phyloP scores from a whole-genome alignment of 2,888 invertebrate genomes.

The Drosophila atripex region DNA sequence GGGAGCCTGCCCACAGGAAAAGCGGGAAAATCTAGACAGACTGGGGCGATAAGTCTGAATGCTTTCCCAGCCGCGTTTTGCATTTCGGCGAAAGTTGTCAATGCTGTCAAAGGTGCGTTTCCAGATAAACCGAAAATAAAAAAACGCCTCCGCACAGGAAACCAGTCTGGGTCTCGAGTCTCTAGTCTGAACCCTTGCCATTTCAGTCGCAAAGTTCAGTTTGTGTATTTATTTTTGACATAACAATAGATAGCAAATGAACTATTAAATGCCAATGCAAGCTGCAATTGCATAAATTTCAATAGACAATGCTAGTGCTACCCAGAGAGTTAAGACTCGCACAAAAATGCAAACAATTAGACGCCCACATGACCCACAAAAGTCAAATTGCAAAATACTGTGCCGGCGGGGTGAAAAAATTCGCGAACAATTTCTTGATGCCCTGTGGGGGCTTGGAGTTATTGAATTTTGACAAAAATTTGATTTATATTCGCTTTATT shows the following conservation, averaged over 20 bases:
- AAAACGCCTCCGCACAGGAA: constrained; percentile 38
- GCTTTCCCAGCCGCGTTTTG: constrained; percentile 42
- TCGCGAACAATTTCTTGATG: constrained; percentile 20
- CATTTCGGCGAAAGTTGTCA: constrained; percentile 50
- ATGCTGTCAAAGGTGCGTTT: constrained; percentile 52
- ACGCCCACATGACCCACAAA: constrained; percentile 67
- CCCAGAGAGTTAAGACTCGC: constrained; percentile 7
- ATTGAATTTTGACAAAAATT: constrained; percentile 52
- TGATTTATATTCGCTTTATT: constrained; percentile 56
- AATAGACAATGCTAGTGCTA: constrained; percentile 41
- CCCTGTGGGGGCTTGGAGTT: constrained; percentile 44
- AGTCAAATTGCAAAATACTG: constrained; percentile 30
- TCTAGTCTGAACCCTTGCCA: constrained; percentile 47
- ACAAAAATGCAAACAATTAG: constrained; percentile 62
- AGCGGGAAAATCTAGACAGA: constrained; percentile 54
- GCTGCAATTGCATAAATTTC: constrained; percentile 52
- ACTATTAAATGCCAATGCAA: constrained; percentile 60
- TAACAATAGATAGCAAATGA: constrained; percentile 54
- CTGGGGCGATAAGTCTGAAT: constrained; percentile 49
- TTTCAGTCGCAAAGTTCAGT: constrained; percentile 54
- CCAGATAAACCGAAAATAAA: constrained; percentile 31
- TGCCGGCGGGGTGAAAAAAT: not conserved
- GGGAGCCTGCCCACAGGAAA: constrained; percentile 67
- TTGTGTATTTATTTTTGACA: constrained; percentile 31
- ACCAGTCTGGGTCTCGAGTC: constrained; percentile 4